phyloP scores from a whole-genome alignment of 2,797 vertebrate genomes.

The Acropternis orthonyx region DNA sequence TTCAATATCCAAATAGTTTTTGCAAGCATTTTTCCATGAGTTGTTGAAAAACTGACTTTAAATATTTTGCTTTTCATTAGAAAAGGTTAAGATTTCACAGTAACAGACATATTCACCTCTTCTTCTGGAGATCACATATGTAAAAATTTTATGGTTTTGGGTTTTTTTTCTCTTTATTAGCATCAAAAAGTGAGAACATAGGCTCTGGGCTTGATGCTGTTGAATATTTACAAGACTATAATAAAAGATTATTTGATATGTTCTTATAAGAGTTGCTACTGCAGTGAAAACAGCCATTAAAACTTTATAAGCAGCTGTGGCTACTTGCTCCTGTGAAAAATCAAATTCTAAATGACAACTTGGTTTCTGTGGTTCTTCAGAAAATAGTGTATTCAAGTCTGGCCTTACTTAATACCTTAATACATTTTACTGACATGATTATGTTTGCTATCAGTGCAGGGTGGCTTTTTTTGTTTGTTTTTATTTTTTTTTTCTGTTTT shows the following conservation, averaged over 20 bases:
- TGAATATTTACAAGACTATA: background rate
- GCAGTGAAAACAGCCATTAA: background rate
- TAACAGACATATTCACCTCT: background rate
- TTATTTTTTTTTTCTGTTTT: too few relatives aligned
- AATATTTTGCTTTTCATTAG: background rate
- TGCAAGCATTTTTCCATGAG: background rate
- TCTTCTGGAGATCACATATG: background rate
- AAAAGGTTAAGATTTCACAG: background rate
- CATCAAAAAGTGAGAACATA: background rate
- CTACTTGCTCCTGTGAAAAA: background rate
- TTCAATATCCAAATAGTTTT: background rate
- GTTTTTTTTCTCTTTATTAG: background rate
- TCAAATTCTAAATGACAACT: background rate
- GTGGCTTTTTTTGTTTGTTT: background rate
- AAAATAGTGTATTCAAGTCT: background rate
- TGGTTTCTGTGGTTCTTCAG: background rate
- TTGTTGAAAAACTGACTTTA: background rate
- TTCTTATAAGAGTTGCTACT: background rate
- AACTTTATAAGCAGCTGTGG: background rate
- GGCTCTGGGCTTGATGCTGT: background rate
- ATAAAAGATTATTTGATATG: background rate
- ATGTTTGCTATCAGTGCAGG: background rate
- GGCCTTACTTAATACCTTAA: background rate
- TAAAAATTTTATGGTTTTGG: background rate
- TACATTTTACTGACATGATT: background rate